Evolutionary conservation across 2,797 vertebrate genomes (phyloP).

Genomic region (Sebastes vulpes): DNA sequence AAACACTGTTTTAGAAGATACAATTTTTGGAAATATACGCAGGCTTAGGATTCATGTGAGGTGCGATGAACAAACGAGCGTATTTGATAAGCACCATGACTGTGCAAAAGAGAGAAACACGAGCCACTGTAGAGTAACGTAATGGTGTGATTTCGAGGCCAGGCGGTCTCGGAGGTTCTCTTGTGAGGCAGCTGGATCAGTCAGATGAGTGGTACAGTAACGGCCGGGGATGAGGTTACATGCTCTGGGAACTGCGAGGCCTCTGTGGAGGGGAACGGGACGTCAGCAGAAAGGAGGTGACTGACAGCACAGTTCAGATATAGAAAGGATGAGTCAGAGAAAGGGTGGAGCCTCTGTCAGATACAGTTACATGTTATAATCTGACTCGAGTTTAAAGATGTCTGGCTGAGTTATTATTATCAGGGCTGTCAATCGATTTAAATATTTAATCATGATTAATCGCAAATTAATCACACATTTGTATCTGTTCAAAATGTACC

Average conservation of each 20-base stretch:
- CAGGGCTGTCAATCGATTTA: too few species aligned
- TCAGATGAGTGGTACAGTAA: slow-evolving; percentile 63
- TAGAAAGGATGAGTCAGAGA: neutral
- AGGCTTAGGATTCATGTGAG: neutral
- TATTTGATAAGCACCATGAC: slow-evolving; percentile 22
- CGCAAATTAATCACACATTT: too few species aligned
- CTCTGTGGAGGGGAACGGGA: slow-evolving; percentile 19
- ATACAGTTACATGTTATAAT: neutral
- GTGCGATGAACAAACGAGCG: neutral
- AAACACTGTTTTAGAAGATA: slow-evolving; percentile 4
- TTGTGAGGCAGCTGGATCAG: slow-evolving; percentile 23
- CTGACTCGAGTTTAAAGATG: neutral
- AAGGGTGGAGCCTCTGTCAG: slow-evolving; percentile 5
- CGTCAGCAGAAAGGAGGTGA: slow-evolving; percentile 20
- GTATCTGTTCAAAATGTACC: too few species aligned
- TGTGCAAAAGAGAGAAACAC: slow-evolving; percentile 44
- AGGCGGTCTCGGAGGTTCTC: slow-evolving; percentile 48
- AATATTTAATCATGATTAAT: too few species aligned
- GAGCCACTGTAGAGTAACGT: slow-evolving; percentile 20
- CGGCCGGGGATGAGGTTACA: slow-evolving; percentile 56
- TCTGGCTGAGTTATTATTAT: neutral
- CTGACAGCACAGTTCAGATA: slow-evolving; percentile 33
- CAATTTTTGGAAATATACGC: neutral
- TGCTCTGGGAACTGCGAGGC: slow-evolving; percentile 50
- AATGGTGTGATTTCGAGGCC: slow-evolving; percentile 38